Evolutionary conservation across 2,797 vertebrate genomes (phyloP).

Genomic region (Pelochelys cantorii): DNA sequence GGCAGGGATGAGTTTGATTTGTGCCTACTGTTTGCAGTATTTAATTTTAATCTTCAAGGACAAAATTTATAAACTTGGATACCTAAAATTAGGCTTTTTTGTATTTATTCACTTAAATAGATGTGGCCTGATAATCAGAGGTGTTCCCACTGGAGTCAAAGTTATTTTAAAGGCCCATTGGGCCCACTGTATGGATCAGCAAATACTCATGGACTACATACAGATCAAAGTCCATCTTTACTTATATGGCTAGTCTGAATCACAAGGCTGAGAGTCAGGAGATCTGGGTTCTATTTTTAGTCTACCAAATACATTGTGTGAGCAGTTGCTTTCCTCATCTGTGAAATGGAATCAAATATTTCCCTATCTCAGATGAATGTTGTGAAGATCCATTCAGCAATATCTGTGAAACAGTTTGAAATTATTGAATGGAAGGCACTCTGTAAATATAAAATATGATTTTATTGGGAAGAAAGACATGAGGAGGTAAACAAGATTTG

Average conservation of each 20-base stretch:
- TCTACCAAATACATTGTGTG: too few species aligned
- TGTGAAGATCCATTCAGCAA: neutral
- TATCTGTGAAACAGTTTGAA: neutral
- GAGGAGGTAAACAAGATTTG: neutral
- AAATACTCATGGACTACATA: neutral
- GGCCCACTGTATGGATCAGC: neutral
- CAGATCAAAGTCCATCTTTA: neutral
- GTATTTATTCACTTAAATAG: neutral
- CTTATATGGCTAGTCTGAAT: neutral
- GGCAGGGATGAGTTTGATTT: neutral
- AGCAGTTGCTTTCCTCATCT: neutral
- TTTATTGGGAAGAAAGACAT: neutral
- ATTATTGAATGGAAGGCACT: neutral
- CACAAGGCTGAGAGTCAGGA: neutral
- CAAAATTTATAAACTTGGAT: neutral
- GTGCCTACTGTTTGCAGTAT: neutral
- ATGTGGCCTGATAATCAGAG: neutral
- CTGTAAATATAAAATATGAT: neutral
- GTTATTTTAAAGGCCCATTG: neutral
- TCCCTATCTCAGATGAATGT: neutral
- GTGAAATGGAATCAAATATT: neutral
- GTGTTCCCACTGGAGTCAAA: neutral
- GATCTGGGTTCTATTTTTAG: neutral
- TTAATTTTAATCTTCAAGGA: neutral
- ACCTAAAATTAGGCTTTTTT: neutral